A percentile compares a stretch with the other conserved stretches of the same genome.
Evolutionary conservation across 2,113 vertebrate species (phyloP).

Genomic region (Bostrychus sinensis): DNA sequence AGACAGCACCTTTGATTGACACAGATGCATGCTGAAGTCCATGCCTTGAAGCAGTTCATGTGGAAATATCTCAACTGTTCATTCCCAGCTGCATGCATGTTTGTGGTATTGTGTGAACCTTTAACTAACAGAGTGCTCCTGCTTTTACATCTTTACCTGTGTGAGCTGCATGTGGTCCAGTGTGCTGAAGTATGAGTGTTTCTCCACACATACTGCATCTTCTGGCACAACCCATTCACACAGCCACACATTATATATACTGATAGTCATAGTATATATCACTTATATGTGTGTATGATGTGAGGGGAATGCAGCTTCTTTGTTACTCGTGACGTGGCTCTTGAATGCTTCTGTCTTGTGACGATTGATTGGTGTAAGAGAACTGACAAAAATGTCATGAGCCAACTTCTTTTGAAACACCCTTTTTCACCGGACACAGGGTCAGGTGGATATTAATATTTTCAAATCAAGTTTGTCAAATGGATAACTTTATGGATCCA

Average conservation of each 20-base stretch:
- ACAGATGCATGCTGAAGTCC: constrained; percentile 56
- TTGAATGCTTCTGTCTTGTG: constrained; percentile 39
- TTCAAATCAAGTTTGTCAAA: background rate
- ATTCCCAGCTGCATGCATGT: constrained; percentile 25
- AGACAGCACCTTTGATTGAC: constrained; percentile 47
- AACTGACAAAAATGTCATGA: constrained; percentile 72
- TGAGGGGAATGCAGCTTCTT: constrained; percentile 47
- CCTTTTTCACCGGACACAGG: constrained; percentile 35
- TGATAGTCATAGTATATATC: constrained; percentile 8
- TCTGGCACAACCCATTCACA: background rate
- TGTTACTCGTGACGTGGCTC: constrained; percentile 54
- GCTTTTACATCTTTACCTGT: constrained; percentile 50
- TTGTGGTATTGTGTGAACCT: constrained; percentile 26
- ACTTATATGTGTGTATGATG: constrained; percentile 23
- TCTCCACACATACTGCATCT: constrained; percentile 1
- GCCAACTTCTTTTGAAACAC: constrained; percentile 52
- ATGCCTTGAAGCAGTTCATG: constrained; percentile 22
- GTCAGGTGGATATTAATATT: constrained; percentile 50
- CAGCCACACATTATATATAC: constrained; percentile 22
- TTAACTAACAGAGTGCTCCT: constrained; percentile 47
- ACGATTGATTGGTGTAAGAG: constrained; percentile 55
- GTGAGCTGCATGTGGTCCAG: constrained; percentile 38
- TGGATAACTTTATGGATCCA: no score
- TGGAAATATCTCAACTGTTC: constrained; percentile 24
- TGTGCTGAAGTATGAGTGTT: no score